Evolutionary conservation across 2,888 invertebrate species (phyloP).

Genomic region (Dicyrtomina minuta): DNA sequence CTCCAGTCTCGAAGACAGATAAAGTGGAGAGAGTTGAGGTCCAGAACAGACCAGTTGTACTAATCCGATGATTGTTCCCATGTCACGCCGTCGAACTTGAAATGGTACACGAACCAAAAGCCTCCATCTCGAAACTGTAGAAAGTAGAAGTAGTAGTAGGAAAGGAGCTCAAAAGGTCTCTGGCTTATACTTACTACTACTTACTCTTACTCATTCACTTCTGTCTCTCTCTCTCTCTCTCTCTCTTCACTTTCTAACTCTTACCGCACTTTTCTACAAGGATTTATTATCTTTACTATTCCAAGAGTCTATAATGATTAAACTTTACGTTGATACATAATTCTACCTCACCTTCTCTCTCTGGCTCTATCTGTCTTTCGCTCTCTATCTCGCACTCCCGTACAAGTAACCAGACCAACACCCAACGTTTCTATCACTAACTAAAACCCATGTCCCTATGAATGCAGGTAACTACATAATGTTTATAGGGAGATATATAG

Average conservation of each 20-base stretch:
- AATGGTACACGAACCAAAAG: neutral
- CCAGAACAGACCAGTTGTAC: conserved; percentile 6
- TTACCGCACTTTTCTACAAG: too few relatives aligned
- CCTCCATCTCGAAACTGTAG: neutral
- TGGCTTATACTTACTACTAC: neutral
- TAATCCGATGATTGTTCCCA: conserved; percentile 28
- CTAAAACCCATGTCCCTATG: too few relatives aligned
- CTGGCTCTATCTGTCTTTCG: neutral
- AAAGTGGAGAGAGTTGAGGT: conserved; percentile 14
- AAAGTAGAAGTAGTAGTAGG: too few relatives aligned
- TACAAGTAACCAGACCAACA: too few relatives aligned
- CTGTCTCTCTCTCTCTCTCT: neutral
- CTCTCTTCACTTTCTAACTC: neutral
- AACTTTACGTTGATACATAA: too few relatives aligned
- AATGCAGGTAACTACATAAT: too few relatives aligned
- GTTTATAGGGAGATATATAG: too few relatives aligned
- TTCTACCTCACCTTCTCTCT: neutral
- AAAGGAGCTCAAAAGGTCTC: neutral
- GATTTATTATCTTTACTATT: too few relatives aligned
- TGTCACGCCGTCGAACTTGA: neutral
- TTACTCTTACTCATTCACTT: neutral
- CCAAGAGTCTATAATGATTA: too few relatives aligned
- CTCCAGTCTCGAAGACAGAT: conserved; percentile 24
- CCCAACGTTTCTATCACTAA: too few relatives aligned
- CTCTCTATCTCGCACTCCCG: neutral